Percentiles rank a stretch among this genome's conserved stretches.
These are phyloP conservation scores for Gallinago media DNA, from an alignment of 2,113 vertebrate genomes.

Conservation along the genomic window DNA sequence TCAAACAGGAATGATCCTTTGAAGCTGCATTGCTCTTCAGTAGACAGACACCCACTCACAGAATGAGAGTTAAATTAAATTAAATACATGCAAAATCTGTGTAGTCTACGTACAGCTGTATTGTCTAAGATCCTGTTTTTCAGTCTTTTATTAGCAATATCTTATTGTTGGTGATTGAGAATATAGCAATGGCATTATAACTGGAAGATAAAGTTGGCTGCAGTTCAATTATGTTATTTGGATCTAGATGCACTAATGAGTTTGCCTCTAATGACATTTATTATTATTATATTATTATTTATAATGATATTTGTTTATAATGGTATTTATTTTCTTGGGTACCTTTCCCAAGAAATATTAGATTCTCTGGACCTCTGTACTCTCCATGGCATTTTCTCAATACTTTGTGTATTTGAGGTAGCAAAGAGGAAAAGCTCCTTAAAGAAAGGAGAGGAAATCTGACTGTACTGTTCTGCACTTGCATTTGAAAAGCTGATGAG, in stretches of 20 bases:
- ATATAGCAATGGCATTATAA: background rate
- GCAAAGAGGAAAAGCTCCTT: background rate
- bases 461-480: background rate
- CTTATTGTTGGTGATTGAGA: background rate
- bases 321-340: background rate
- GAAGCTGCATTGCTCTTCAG: background rate
- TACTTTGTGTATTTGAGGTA: background rate
- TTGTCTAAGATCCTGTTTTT: background rate
- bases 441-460: background rate
- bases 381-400: background rate
- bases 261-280: background rate
- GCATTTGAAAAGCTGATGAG: background rate
- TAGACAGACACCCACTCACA: background rate
- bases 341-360: background rate
- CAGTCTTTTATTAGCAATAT: background rate
- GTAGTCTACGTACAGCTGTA: background rate
- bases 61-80: background rate
- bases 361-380: background rate
- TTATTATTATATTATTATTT: too few relatives aligned
- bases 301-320: background rate
- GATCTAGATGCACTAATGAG: background rate
- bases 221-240: background rate
- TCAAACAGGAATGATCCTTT: background rate
- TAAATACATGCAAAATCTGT: background rate
- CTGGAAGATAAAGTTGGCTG: background rate